A percentile compares a stretch with the other conserved stretches of the same genome.
These are phyloP conservation scores for Lepidocyrtoides sp. DNA, from an alignment of 2,888 invertebrate genomes.

Conservation along the genomic window DNA sequence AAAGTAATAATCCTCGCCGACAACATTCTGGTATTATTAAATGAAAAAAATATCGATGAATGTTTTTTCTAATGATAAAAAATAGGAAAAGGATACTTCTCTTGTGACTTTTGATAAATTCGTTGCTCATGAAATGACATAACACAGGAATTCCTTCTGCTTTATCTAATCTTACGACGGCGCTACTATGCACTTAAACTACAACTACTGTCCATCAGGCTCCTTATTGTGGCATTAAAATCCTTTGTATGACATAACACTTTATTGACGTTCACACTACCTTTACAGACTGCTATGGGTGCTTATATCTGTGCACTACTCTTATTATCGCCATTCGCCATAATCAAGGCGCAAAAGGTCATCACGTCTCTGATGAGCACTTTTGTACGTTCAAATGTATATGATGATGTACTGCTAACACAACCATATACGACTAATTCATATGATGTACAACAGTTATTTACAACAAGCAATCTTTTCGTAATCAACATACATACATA, in stretches of 20 bases:
- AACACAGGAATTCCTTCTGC: not conserved
- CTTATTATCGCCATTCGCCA: not conserved
- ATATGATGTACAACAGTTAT: not conserved
- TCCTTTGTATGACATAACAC: not conserved
- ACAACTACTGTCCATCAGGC: not conserved
- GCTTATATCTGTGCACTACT: not conserved
- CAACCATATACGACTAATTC: not conserved
- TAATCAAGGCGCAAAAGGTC: not conserved
- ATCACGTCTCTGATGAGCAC: not conserved
- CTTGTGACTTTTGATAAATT: not conserved
- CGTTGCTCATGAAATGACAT: not conserved
- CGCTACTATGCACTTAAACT: not conserved
- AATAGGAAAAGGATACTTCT: not conserved
- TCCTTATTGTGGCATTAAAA: not conserved
- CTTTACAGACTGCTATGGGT: not conserved
- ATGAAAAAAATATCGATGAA: no score
- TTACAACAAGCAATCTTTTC: no score
- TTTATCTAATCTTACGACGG: not conserved
- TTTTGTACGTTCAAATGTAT: not conserved
- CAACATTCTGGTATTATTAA: no score
- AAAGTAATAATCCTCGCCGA: no score
- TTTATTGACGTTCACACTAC: no score
- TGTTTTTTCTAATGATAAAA: not conserved
- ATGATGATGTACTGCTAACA: not conserved
- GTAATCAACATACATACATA: no score